Percentiles rank a stretch among this genome's conserved stretches.
Evolutionary conservation across 2,113 vertebrate species (phyloP).

Genomic region (Callipepla californica): DNA sequence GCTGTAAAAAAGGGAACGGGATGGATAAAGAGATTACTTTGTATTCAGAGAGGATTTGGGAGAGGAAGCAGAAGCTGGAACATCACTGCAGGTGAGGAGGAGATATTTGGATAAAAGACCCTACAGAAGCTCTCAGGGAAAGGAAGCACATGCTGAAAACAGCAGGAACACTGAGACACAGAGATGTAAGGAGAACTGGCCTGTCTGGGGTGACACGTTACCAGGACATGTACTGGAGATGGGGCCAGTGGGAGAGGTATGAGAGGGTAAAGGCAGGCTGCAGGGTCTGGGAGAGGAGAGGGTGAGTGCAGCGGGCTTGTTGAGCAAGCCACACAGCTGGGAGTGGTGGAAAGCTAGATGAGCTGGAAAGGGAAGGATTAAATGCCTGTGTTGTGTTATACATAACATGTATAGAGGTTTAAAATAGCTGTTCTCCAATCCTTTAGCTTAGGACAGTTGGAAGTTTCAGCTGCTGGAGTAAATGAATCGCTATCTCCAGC

Average conservation of each 20-base stretch:
- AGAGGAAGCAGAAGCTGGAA: background rate
- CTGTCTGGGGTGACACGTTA: background rate
- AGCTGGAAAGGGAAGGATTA: background rate
- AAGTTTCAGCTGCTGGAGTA: background rate
- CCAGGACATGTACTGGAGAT: rapidly evolving
- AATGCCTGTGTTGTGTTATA: background rate
- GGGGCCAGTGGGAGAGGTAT: background rate
- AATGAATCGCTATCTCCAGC: background rate
- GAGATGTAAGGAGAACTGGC: background rate
- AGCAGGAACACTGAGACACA: background rate
- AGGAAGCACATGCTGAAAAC: background rate
- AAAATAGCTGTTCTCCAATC: background rate
- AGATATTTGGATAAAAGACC: background rate
- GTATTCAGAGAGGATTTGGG: background rate
- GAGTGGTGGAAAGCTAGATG: background rate
- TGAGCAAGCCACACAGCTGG: background rate
- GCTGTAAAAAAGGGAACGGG: background rate
- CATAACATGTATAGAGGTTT: background rate
- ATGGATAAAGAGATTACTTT: background rate
- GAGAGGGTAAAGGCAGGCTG: background rate
- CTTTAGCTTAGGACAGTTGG: background rate
- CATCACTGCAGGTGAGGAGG: background rate
- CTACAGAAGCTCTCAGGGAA: background rate
- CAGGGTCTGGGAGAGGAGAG: background rate
- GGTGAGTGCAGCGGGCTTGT: background rate